Base-by-base conservation (phyloP, 2,888 invertebrate genomes). In the Hydraecia micacea region DNA sequence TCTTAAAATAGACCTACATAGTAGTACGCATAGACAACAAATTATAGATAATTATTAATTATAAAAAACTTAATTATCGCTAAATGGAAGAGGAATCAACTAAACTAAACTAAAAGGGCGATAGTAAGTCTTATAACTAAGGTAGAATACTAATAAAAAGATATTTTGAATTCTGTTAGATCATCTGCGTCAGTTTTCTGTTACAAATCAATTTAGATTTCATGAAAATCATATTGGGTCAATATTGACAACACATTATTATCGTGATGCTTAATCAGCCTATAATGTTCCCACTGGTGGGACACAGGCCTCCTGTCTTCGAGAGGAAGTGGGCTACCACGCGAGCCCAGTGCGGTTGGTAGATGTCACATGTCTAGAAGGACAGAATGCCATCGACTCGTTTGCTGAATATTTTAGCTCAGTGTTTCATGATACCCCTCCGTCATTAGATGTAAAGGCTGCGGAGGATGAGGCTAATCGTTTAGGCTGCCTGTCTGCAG, bases 51-150 rank as follows among this genome's bases (percentile, higher is more conserved):
- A 92, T 93, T 87, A 93, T 92, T 93, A 92, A 93, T 93, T 90
- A 92, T 92, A 93, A 94, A 95, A 95, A 96, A 95, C 95, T 95
- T 95, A 96, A 94, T 92, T 92, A 92, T 89, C 92, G 74, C 91
- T 96, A 94, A 94, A 94, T 96, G 96, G 96, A 96, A 97, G 96
- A 96, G 92, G 92, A 93, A 93, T 94, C 94, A 96, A 95, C 94
- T 96, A 95, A 96, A 90, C 94, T 96, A 95, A 94, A 93, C 91
- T 93, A 93, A 93, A 93, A 91, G 90, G 90, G 82, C 81, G 92
- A 88, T 90, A 93, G 85, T 70, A 82, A 85, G 90, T 79, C 94
- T 92, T 93, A 94, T 21, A 86, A 88, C 91, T 92, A 82, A 85
- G 89, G 90, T 91, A 87, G 88, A 91, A 90, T 91, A 92, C 93